Evolutionary conservation across 2,888 invertebrate genomes (phyloP), one percentile per base, ranked within the genome.

Genomic region (Ceratothoa steindachneri): DNA sequence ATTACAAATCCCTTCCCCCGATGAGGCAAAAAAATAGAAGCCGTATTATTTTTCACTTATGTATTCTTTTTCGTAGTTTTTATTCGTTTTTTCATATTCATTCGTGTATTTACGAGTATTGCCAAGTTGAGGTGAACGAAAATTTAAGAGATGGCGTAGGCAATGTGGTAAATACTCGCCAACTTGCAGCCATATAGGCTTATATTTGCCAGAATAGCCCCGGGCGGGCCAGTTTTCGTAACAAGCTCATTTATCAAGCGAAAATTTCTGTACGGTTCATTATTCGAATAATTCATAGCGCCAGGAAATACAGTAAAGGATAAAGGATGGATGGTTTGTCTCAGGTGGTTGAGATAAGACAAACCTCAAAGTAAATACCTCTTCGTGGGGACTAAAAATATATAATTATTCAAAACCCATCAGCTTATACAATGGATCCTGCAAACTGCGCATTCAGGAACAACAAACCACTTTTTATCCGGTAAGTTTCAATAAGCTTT

Each of bases 161-260:
- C 60, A 60, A 60, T 60, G 60, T 60, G 60, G 60, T 60, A 60
- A 60, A 60, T 60, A 60, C 22, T 60, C 60, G 24, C n/a, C 60
- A 60, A 60, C 60, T 60, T 60, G 60, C 60, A 60, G 60, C 60
- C 60, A 60, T 60, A 60, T 60, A 60, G 60, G 60, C 60, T 60
- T 60, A 60, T 60, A 60, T 60, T 60, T 60, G 60, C 60, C 60
- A 60, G 60, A 60, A 60, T 60, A 60, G 60, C 60, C 60, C 27
- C 12, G 24, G 60, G 60, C 60, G n/a, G 60, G 60, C 60, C 60
- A 60, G 60, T 60, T 60, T 60, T 60, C 60, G 24, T 60, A 60
- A 60, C 60, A 60, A 60, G 60, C 60, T 24, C 60, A 60, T 60
- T 60, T 60, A 60, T 60, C 60, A 60, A 24, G 24, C n/a, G 27